These are phyloP conservation scores for Ophiodon elongatus DNA, from an alignment of 2,113 vertebrate species.

Conservation along the genomic window DNA sequence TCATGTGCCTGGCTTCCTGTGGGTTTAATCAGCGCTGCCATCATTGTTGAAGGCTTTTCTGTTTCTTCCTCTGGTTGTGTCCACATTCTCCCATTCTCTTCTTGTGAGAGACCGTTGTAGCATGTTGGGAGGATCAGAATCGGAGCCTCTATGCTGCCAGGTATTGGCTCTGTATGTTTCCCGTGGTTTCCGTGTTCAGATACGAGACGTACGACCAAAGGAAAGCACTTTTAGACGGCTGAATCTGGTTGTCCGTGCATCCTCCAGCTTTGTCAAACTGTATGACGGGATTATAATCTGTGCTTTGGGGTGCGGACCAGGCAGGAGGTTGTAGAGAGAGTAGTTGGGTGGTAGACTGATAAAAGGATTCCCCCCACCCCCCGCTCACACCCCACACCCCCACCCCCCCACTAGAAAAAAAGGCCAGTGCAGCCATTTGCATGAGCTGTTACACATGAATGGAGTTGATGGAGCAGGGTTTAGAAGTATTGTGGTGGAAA, in stretches of 20 bases:
- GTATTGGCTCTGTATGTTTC: background rate
- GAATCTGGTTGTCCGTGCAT: background rate
- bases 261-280: background rate
- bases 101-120: fast-evolving
- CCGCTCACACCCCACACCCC: conserved; percentile 36
- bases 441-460: conserved; percentile 88
- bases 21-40: conserved; percentile 21
- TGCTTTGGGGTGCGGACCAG: conserved; percentile 26
- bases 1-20: conserved; percentile 19
- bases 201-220: background rate
- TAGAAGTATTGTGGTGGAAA: conserved; percentile 86
- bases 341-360: conserved; percentile 63
- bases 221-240: background rate
- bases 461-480: conserved; percentile 85
- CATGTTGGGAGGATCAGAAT: background rate
- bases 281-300: conserved; percentile 49
- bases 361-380: conserved; percentile 49
- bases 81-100: background rate
- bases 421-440: conserved; percentile 82
- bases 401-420: conserved; percentile 54
- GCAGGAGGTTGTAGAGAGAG: conserved; percentile 47
- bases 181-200: background rate
- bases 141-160: background rate
- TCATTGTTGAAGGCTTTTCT: background rate
- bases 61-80: background rate